Evolutionary conservation across 2,113 vertebrate genomes (phyloP), one percentile per base, ranked within the genome.

Genomic region (Alethe castanea): DNA sequence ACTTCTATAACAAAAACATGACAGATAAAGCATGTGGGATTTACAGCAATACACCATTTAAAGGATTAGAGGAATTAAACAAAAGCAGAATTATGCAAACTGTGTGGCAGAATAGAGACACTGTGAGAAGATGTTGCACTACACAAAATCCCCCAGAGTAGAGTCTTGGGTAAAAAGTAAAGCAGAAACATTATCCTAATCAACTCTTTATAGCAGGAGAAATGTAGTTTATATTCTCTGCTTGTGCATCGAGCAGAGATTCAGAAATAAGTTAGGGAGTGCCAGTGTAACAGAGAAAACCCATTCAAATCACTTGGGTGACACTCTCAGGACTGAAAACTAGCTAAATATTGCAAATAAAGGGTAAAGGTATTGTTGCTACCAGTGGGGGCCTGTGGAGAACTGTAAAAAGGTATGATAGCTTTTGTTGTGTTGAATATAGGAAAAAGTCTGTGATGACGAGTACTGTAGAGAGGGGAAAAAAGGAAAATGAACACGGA

Each of bases 21-120:
- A 64, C n/a, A 62, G 33, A 61, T 80, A 17, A 33, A 72, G 35
- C 72, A 47, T 5, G 35, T 61, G 65, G 60, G 64, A 91, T 62
- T 86, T 92, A 45, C 54, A 89, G 77, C 2, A 26, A 86, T 19
- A n/a, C 38, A 78, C 42, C 26, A 15, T 86, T 86, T 54, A 52
- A 74, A 89, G 73, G 77, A 89, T 94, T 59, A 84, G 29, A 60
- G 42, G 77, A 88, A 87, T 94, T 65, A 73, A 95, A 66, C 64
- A 76, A 74, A 82, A 88, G 56, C 28, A 59, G 57, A 90, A 88
- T 59, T 62, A 90, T 47, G 81, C 67, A 45, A 92, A 61, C 17
- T 22, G 9, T 10, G 42, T 24, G 65, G 38, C 50, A 95, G 79
- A 90, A 67, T 6, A 83, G 56, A 84, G 47, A 50, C 31, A 20